Percentiles rank a stretch among this genome's conserved stretches.
Conservation (phyloP, 2,888 invertebrate species). For the Drosophila prolongata region DNA sequence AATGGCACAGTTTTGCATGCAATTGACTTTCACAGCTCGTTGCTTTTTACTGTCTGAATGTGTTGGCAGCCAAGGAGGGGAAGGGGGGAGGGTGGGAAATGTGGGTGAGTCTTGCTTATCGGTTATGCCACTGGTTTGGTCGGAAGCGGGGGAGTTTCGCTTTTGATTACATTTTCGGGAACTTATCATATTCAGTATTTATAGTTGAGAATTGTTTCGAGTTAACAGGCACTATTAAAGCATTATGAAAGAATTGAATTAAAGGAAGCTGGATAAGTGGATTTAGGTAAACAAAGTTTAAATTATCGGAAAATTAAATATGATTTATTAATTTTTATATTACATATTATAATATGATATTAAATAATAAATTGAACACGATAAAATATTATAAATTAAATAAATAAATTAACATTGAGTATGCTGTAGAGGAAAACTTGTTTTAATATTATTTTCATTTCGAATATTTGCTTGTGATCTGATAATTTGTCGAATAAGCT, state of each 20-base stretch:
- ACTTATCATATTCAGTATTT: constrained; percentile 27
- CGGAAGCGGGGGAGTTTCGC: constrained; percentile 1
- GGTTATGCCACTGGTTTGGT: constrained; percentile 5
- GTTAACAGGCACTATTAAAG: not conserved
- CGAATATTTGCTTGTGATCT: no score
- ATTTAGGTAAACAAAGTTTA: no score
- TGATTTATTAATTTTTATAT: no score
- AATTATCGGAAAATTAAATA: no score
- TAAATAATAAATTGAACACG: no score
- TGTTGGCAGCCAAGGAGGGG: constrained; percentile 12
- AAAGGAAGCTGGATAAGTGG: no score
- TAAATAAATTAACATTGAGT: no score
- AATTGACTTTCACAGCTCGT: constrained; percentile 81
- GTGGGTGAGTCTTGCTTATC: constrained; percentile 29
- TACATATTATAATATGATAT: no score
- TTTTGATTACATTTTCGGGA: constrained; percentile 34
- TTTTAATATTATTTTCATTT: no score
- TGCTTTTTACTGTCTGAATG: constrained; percentile 68
- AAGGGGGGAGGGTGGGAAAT: constrained; percentile 1
- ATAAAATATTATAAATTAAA: no score
- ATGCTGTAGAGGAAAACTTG: no score
- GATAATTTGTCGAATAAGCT: no score
- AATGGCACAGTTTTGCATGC: constrained; percentile 81
- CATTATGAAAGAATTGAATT: not conserved
- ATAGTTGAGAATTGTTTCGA: constrained; percentile 1